Evolutionary conservation across 2,888 invertebrate species (phyloP).

Genomic region (Cataglyphis rosenhaueri): DNA sequence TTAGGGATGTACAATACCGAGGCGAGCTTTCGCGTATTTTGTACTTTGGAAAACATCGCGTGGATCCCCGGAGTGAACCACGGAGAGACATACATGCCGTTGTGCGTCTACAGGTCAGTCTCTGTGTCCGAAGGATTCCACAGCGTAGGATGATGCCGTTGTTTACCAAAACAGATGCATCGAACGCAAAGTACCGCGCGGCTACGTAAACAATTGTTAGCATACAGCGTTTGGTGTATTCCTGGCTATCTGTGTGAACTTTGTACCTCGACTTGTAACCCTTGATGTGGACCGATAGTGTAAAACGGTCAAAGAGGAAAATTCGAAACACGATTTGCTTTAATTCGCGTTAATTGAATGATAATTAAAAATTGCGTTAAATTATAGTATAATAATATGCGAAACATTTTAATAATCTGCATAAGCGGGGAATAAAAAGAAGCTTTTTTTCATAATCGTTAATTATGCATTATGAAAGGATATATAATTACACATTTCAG

Average conservation of each 20-base stretch:
- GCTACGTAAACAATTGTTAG: slow-evolving; percentile 46
- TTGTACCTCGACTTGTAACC: not conserved
- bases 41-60: slow-evolving; percentile 35
- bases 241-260: slow-evolving; percentile 13
- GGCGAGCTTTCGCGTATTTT: slow-evolving; percentile 43
- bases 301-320: slow-evolving; percentile 4
- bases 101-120: not conserved
- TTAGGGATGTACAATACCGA: slow-evolving; percentile 9
- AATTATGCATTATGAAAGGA: slow-evolving; percentile 11
- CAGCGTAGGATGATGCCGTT: slow-evolving; percentile 18
- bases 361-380: slow-evolving; percentile 40
- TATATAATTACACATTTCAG: slow-evolving; percentile 21
- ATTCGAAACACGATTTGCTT: not conserved
- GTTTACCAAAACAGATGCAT: slow-evolving; percentile 54
- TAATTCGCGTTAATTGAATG: not conserved
- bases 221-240: slow-evolving; percentile 8
- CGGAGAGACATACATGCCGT: slow-evolving; percentile 23
- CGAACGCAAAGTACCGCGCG: slow-evolving; percentile 34
- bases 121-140: slow-evolving; percentile 24
- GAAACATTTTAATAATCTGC: slow-evolving; percentile 2
- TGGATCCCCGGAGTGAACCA: slow-evolving; percentile 4
- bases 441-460: slow-evolving; percentile 7
- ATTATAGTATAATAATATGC: not conserved
- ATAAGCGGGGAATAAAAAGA: not conserved
- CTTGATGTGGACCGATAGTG: not conserved